phyloP scores from a whole-genome alignment of 2,797 vertebrate species.

The Adelosebastes latens region DNA sequence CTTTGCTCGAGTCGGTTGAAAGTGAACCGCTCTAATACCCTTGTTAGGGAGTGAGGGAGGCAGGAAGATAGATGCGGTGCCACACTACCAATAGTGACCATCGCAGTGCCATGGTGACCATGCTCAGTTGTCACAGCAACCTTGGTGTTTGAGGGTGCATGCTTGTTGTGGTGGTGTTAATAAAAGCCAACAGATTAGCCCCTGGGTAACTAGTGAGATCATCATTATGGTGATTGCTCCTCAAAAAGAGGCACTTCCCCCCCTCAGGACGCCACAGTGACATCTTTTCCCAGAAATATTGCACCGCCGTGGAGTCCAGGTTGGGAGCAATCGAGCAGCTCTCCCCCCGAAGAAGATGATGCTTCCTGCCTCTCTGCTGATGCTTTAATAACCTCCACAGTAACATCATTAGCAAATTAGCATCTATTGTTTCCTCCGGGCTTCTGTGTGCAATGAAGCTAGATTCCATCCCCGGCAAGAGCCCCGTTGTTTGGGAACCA shows the following conservation, averaged over 20 bases:
- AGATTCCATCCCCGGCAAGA: constrained; percentile 47
- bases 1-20: neutral
- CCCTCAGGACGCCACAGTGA: constrained; percentile 44
- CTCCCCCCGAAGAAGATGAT: constrained; percentile 51
- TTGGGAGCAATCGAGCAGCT: constrained; percentile 61
- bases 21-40: constrained; percentile 6
- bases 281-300: constrained; percentile 25
- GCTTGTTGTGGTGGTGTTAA: constrained; percentile 35
- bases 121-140: constrained; percentile 71
- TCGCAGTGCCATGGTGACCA: constrained; percentile 48
- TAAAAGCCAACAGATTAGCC: constrained; percentile 64
- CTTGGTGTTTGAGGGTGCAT: constrained; percentile 20
- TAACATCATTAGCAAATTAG: constrained; percentile 79
- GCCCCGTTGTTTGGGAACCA: constrained; percentile 56
- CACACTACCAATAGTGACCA: constrained; percentile 8
- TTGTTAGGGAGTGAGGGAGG: constrained; percentile 8
- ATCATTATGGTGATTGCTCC: constrained; percentile 70
- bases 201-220: constrained; percentile 46
- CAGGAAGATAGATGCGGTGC: neutral
- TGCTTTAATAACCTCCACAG: constrained; percentile 75
- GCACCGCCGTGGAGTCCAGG: constrained; percentile 58
- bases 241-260: constrained; percentile 59
- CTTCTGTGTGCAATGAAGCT: constrained; percentile 53
- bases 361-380: constrained; percentile 53
- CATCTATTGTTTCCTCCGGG: constrained; percentile 66